Evolutionary conservation across 2,113 vertebrate genomes (phyloP).

Genomic region (human (Homo sapiens)): DNA sequence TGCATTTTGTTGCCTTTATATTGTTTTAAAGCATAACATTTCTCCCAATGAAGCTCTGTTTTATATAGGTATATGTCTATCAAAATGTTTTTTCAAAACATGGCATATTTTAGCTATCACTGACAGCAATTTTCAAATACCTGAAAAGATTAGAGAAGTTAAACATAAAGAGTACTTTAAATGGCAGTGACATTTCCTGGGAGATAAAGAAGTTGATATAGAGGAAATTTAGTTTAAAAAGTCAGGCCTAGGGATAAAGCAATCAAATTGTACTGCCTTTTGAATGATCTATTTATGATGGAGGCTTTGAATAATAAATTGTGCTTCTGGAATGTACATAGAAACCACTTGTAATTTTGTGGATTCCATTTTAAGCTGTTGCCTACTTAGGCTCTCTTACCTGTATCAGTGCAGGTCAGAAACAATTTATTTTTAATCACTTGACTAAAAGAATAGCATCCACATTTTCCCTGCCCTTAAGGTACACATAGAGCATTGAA

Average conservation of each 20-base stretch:
- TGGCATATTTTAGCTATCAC: constrained; percentile 38
- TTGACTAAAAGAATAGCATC: neutral
- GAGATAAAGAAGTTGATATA: constrained; percentile 33
- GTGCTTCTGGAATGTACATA: neutral
- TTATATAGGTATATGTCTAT: neutral
- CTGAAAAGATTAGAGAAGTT: constrained; percentile 51
- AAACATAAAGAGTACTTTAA: constrained; percentile 52
- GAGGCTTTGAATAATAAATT: constrained; percentile 40
- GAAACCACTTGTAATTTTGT: neutral
- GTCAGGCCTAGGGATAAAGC: constrained; percentile 2
- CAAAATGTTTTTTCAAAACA: neutral
- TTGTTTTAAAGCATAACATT: constrained; percentile 29
- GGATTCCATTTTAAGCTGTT: constrained; percentile 35
- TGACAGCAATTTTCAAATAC: constrained; percentile 56
- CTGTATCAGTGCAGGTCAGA: neutral
- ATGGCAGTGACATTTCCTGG: constrained; percentile 31
- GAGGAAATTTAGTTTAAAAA: constrained; percentile 52
- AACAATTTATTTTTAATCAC: constrained; percentile 49
- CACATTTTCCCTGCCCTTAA: neutral
- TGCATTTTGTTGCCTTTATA: neutral
- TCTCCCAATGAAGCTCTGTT: neutral
- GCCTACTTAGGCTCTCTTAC: neutral
- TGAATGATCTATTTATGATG: neutral
- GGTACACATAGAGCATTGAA: neutral
- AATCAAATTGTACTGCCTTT: neutral